Conservation (phyloP, 2,797 vertebrate species). For the Peromyscus aztecus region DNA sequence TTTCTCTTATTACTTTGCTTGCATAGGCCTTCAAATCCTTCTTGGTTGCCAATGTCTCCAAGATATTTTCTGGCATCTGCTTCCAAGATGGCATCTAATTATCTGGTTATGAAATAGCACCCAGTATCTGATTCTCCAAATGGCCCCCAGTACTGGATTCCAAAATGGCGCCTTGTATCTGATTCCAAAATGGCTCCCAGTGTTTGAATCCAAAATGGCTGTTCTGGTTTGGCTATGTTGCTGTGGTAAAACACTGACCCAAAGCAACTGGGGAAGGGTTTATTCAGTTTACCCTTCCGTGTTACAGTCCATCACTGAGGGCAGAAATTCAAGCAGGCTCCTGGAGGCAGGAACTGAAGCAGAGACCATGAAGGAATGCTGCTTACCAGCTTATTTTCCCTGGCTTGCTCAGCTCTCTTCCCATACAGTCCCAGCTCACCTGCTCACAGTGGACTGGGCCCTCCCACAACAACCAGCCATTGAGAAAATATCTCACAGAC, state of each 20-base stretch:
- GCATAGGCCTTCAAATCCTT: slow-evolving; percentile 75
- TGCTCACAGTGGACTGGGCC: neutral
- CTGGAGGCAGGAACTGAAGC: neutral
- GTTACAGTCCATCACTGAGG: neutral
- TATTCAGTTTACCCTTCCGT: neutral
- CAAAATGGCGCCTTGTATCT: neutral
- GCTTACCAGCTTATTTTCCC: neutral
- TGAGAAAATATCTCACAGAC: neutral
- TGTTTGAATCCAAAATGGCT: neutral
- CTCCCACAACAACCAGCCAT: neutral
- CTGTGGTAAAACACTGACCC: neutral
- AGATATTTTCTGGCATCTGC: neutral
- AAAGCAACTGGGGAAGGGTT: neutral
- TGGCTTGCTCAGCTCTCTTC: neutral
- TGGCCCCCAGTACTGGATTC: no score
- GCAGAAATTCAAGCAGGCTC: neutral
- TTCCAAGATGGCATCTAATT: neutral
- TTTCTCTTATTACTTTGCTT: slow-evolving; percentile 55
- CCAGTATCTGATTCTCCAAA: neutral
- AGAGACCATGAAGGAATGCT: neutral
- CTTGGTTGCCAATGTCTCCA: neutral
- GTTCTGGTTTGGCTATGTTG: neutral
- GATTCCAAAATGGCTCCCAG: neutral
- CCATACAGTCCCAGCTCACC: neutral
- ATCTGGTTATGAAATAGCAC: neutral